phyloP scores from a whole-genome alignment of 2,113 vertebrate genomes.

The Astur gentilis region DNA sequence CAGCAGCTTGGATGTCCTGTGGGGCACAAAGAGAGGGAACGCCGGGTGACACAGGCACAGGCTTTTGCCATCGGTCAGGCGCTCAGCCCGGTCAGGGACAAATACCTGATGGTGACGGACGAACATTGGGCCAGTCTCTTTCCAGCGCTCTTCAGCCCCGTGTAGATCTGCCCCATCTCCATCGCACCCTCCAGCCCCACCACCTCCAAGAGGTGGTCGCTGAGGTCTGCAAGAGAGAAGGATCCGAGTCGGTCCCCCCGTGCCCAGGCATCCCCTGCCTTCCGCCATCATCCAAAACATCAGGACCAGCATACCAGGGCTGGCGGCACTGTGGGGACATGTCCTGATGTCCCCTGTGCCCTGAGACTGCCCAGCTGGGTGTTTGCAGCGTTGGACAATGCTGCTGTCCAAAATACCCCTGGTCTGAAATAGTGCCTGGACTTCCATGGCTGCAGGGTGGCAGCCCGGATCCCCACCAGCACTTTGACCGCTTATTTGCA shows the following conservation, averaged over 20 bases:
- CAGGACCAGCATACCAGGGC: background rate
- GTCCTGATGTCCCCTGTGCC: background rate
- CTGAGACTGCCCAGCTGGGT: rapidly evolving
- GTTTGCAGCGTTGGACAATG: rapidly evolving
- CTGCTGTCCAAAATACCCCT: background rate
- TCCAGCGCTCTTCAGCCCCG: constrained; percentile 92
- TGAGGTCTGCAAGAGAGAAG: constrained; percentile 79
- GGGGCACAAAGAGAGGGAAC: background rate
- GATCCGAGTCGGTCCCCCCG: rapidly evolving
- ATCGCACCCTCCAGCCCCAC: constrained; percentile 94
- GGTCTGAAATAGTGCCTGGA: background rate
- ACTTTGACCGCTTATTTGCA: background rate
- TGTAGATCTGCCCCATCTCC: constrained; percentile 99
- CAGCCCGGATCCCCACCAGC: background rate
- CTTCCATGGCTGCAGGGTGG: background rate
- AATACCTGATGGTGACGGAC: constrained; percentile 88
- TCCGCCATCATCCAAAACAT: rapidly evolving
- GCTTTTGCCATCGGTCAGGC: background rate
- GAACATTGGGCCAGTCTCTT: constrained; percentile 90
- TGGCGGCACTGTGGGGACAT: background rate
- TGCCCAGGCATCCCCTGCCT: background rate
- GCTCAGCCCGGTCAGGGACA: background rate
- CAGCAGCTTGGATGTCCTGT: constrained; percentile 87
- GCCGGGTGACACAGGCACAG: background rate
- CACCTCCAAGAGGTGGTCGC: constrained; percentile 92